Base-by-base conservation (phyloP, 2,113 vertebrate genomes). In the Lonchura striata region DNA sequence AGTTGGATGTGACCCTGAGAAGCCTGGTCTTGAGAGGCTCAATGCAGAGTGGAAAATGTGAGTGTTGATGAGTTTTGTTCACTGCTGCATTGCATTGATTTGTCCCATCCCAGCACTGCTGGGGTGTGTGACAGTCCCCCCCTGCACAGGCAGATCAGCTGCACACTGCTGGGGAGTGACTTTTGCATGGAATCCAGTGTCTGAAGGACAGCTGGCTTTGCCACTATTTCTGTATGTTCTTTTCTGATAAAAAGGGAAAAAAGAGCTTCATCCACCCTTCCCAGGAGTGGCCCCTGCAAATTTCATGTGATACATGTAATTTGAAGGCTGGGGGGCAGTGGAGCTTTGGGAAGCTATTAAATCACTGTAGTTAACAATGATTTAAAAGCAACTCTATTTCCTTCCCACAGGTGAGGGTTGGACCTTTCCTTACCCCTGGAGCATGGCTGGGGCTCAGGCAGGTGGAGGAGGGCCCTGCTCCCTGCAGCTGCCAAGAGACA, bases 401-500 rank as follows among this genome's bases (percentile, higher is more conserved):
- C 30, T 61, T 75, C 54, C 64, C 0, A 0, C 12, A 35, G 41
- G 31, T 27, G 50, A 74, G 64, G 14, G 14, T 25, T 76, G 53
- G 44, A 41, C 33, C 18, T 74, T 74, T 65, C 12, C 35, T 50
- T 64, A 6, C 17, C 6, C 13, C 39, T 0, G 2, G 31, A 25
- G 52, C 8, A 2, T 33, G 69, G 31, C 16, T 0, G 10, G 56
- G 41, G n/a, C 61, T 76, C 0, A 4, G 72, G 77, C 37, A 13
- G 28, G 22, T 39, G 31, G 31, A 87, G 31, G 30, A 72, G 27
- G 37, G 30, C 0, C 0, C 54, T 2, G 8, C 41, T 68, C n/a
- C 37, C 82, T 30, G 46, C 0, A 20, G 33, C 59, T 87, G 47
- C 1, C 1, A 37, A 61, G 30, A 50, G 60, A 35, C 0, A 60